These are phyloP conservation scores for Semnopithecus entellus DNA, from an alignment of 2,113 vertebrate species.

Conservation along the genomic window DNA sequence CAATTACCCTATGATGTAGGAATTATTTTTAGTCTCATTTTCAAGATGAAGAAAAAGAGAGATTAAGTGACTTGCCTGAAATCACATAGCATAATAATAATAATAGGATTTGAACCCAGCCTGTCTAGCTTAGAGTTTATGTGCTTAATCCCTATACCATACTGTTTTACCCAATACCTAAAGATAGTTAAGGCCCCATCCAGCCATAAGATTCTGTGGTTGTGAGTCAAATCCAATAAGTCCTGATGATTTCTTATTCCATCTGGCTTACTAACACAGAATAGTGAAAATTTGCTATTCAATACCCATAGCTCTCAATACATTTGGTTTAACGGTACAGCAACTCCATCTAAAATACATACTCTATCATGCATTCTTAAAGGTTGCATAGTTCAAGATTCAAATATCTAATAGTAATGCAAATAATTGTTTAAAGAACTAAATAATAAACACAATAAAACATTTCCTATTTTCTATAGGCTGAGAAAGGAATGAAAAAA, in stretches of 20 bases:
- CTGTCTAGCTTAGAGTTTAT: not conserved
- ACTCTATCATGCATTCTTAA: slow-evolving; percentile 35
- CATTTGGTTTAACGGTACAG: not conserved
- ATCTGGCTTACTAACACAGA: slow-evolving; percentile 5
- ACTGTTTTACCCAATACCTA: not conserved
- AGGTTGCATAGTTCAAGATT: slow-evolving; percentile 45
- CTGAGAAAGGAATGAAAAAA: slow-evolving; percentile 14
- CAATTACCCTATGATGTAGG: not conserved
- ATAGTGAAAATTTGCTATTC: not conserved
- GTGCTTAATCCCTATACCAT: not conserved
- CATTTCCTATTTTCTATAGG: not conserved
- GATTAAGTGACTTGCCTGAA: slow-evolving; percentile 16
- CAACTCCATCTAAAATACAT: slow-evolving; percentile 26
- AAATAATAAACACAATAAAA: slow-evolving; percentile 56
- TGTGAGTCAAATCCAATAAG: slow-evolving; percentile 6
- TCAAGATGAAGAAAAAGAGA: slow-evolving; percentile 36
- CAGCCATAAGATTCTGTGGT: not conserved
- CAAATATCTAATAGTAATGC: slow-evolving; percentile 40
- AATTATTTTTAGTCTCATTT: slow-evolving; percentile 36
- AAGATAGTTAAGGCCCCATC: not conserved
- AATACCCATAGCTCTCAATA: not conserved
- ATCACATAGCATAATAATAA: not conserved
- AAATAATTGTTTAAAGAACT: slow-evolving; percentile 43
- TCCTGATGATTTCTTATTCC: not conserved
- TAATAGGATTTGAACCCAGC: slow-evolving; percentile 12